A percentile compares a stretch with the other conserved stretches of the same genome.
Evolutionary conservation across 2,113 vertebrate species (phyloP).

Genomic region (Piaya cayana): DNA sequence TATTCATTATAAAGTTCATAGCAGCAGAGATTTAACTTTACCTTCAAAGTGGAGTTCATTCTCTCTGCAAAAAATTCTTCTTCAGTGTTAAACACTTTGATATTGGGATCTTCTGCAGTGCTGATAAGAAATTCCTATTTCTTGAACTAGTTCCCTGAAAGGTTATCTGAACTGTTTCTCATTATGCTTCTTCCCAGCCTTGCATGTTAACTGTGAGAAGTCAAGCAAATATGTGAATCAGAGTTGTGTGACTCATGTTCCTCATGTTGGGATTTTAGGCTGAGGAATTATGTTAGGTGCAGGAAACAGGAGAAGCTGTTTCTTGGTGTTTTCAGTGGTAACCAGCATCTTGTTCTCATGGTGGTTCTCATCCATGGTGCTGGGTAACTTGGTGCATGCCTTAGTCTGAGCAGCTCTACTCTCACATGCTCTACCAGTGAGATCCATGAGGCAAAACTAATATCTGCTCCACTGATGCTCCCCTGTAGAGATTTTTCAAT

Average conservation of each 20-base stretch:
- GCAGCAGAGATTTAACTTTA: background rate
- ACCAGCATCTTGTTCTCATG: background rate
- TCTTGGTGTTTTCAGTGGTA: background rate
- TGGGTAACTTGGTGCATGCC: background rate
- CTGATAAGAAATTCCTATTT: background rate
- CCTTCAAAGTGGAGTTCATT: background rate
- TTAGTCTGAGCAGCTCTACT: background rate
- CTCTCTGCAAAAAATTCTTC: background rate
- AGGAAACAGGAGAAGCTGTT: background rate
- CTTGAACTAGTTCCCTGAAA: background rate
- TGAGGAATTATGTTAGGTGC: background rate
- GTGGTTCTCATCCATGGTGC: background rate
- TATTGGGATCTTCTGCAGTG: background rate
- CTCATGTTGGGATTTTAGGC: background rate
- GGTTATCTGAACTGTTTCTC: background rate
- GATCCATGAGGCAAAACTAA: background rate
- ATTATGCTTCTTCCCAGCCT: background rate
- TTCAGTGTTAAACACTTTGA: background rate
- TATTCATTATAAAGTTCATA: background rate
- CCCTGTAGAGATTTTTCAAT: background rate
- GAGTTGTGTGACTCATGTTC: background rate
- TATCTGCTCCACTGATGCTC: background rate
- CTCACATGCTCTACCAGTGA: background rate
- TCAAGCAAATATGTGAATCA: background rate
- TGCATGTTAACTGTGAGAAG: background rate